Percentiles rank a stretch among this genome's conserved stretches.
phyloP scores from a whole-genome alignment of 2,113 vertebrate species.

The Poeciliopsis turrubarensis region DNA sequence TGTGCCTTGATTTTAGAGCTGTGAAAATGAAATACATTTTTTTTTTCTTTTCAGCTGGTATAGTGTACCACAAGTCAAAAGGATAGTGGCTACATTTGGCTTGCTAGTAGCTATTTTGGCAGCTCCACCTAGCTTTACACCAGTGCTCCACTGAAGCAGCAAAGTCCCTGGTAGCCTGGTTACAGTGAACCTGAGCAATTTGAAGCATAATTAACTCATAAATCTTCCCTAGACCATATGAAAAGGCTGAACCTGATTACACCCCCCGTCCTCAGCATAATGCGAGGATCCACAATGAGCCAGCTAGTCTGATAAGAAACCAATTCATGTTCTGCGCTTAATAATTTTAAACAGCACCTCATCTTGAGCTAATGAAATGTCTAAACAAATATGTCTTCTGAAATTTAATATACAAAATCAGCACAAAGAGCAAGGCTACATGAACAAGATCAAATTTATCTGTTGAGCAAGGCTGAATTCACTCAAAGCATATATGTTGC shows the following conservation, averaged over 20 bases:
- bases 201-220: conserved; percentile 82
- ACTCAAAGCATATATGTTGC: conserved; percentile 15
- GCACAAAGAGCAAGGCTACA: conserved; percentile 29
- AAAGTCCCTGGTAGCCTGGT: conserved; percentile 51
- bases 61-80: conserved; percentile 43
- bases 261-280: conserved; percentile 45
- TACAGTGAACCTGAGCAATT: conserved; percentile 67
- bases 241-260: conserved; percentile 63
- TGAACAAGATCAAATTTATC: conserved; percentile 28
- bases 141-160: conserved; percentile 58
- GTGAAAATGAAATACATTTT: not conserved
- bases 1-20: not conserved
- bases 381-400: conserved; percentile 74
- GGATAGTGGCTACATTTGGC: conserved; percentile 37
- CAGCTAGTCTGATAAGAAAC: conserved; percentile 68
- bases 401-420: conserved; percentile 39
- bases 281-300: conserved; percentile 57
- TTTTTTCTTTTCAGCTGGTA: not conserved
- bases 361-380: conserved; percentile 75
- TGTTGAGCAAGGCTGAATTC: conserved; percentile 28
- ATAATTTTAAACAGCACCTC: conserved; percentile 54
- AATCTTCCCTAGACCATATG: conserved; percentile 71
- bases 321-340: conserved; percentile 54
- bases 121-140: conserved; percentile 50
- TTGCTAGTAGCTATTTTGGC: conserved; percentile 38